Conservation (phyloP, 2,888 invertebrate genomes). For the Loripinus fragilis region DNA sequence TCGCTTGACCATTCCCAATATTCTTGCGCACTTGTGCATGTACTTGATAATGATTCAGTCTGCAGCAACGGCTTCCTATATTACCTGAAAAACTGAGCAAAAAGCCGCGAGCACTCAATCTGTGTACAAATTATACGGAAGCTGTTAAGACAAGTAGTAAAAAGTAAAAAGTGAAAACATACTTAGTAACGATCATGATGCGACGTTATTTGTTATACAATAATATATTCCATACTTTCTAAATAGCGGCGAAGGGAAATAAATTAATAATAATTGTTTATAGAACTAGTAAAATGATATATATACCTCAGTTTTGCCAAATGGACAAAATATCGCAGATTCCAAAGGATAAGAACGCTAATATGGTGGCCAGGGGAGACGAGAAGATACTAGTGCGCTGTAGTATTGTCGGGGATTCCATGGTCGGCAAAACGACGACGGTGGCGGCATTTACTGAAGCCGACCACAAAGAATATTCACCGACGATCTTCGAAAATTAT, state of each 20-base stretch:
- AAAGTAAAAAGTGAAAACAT: not conserved
- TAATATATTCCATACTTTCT: not conserved
- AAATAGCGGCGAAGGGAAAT: not conserved
- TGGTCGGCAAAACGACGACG: slow-evolving; percentile 21
- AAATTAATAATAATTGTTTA: not conserved
- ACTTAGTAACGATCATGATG: not conserved
- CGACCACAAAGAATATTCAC: slow-evolving; percentile 27
- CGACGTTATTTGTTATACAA: not conserved
- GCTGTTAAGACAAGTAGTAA: not conserved
- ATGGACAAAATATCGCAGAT: slow-evolving; percentile 2
- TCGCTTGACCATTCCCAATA: no score
- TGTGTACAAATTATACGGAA: slow-evolving; percentile 17
- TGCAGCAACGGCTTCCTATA: not conserved
- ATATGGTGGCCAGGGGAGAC: slow-evolving; percentile 18
- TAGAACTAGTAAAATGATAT: slow-evolving; percentile 7
- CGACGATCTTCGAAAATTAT: slow-evolving; percentile 66
- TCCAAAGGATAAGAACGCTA: slow-evolving; percentile 25
- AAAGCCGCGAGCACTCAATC: slow-evolving; percentile 5
- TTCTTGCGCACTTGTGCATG: no score
- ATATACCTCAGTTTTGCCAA: slow-evolving; percentile 1
- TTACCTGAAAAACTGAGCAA: not conserved
- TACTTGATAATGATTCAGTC: no score
- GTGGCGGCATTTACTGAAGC: slow-evolving; percentile 18
- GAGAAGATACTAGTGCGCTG: slow-evolving; percentile 20
- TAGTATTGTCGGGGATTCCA: slow-evolving; percentile 21